Percentiles rank a stretch among this genome's conserved stretches.
These are phyloP conservation scores for Diadumene lineata DNA, from an alignment of 92 coral and sea anemone genomes.

Conservation along the genomic window DNA sequence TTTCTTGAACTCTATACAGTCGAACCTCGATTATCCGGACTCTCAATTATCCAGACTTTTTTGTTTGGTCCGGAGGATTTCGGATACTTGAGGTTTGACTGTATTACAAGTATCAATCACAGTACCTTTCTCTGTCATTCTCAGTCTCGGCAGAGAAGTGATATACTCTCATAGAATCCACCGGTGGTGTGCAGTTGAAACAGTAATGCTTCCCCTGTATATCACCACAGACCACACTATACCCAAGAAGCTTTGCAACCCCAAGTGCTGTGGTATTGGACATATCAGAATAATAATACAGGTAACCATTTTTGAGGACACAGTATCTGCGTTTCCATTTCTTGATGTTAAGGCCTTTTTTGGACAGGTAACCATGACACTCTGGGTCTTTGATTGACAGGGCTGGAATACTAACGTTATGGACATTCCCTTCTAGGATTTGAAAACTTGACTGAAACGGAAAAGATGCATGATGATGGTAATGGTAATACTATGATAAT, in stretches of 20 bases:
- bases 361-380: constrained; percentile 95
- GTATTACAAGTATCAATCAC: no score
- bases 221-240: constrained; percentile 56
- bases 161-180: constrained; percentile 57
- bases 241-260: constrained; percentile 87
- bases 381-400: constrained; percentile 96
- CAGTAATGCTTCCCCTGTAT: constrained; percentile 64
- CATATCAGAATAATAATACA: constrained; percentile 95
- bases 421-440: constrained; percentile 81
- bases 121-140: constrained; percentile 82
- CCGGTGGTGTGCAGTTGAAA: constrained; percentile 73
- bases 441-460: constrained; percentile 62
- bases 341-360: constrained; percentile 71
- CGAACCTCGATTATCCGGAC: no score
- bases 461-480: background rate
- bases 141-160: constrained; percentile 89
- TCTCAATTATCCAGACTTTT: no score
- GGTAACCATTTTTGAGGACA: constrained; percentile 94
- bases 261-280: constrained; percentile 91
- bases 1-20: no score
- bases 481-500: background rate
- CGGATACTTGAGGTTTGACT: no score
- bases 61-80: no score
- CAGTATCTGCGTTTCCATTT: constrained; percentile 93
- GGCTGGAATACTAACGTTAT: constrained; percentile 98